Evolutionary conservation across 1,140 invertebrate genomes (phyloP).

Genomic region (Heterodera schachtii): DNA sequence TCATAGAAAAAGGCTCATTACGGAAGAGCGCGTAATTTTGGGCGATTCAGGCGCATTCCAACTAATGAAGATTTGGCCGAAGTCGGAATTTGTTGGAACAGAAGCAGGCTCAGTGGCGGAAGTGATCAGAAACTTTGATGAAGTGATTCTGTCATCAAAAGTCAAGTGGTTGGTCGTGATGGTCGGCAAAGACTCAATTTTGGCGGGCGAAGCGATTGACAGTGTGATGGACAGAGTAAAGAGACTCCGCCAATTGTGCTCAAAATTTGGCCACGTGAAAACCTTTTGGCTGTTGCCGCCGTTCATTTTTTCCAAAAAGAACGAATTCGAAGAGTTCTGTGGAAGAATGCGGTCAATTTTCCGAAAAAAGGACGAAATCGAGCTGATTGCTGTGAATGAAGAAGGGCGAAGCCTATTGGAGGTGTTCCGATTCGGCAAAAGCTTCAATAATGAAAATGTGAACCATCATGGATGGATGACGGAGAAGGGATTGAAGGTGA

Average conservation of each 20-base stretch:
- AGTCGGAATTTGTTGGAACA: conserved; percentile 5
- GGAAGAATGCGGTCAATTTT: background rate
- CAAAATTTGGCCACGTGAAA: background rate
- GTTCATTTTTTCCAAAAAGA: background rate
- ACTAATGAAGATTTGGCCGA: background rate
- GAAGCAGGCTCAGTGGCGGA: background rate
- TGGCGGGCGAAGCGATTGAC: conserved; percentile 11
- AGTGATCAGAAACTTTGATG: conserved; percentile 10
- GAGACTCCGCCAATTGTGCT: conserved; percentile 4
- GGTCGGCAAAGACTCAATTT: conserved; percentile 5
- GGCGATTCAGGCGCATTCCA: background rate
- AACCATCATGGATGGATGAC: too few species aligned
- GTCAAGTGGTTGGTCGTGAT: conserved; percentile 1
- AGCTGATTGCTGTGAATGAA: background rate
- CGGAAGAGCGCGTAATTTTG: background rate
- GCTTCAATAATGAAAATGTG: background rate
- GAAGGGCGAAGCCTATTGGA: conserved; percentile 2
- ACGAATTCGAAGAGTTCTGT: background rate
- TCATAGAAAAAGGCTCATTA: background rate
- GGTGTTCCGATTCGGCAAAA: background rate
- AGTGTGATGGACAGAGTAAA: conserved; percentile 4
- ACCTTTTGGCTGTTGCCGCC: conserved; percentile 6
- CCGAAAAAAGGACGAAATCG: background rate
- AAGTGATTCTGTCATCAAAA: background rate
- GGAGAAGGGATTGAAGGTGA: background rate